phyloP scores from a whole-genome alignment of 2,113 vertebrate species.

The Rhabdomys dilectus region DNA sequence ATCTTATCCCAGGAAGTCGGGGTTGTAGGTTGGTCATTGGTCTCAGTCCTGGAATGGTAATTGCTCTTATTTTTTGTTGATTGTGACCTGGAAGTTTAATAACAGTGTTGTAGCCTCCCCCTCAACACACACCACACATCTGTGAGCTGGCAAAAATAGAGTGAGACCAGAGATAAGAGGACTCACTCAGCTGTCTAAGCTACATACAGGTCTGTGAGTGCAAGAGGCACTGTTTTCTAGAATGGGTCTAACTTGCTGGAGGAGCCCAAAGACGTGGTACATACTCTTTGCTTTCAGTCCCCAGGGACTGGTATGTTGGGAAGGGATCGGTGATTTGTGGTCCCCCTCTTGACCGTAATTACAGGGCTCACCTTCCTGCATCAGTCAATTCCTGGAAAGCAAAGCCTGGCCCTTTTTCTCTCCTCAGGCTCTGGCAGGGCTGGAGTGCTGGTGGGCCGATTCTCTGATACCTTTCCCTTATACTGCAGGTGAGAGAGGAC shows the following conservation, averaged over 20 bases:
- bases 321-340: not conserved
- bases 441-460: not conserved
- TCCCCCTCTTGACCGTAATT: not conserved
- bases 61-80: not conserved
- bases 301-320: not conserved
- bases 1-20: not conserved
- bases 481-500: not conserved
- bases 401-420: not conserved
- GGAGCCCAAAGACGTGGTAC: not conserved
- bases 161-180: not conserved
- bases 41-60: not conserved
- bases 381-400: slow-evolving; percentile 62
- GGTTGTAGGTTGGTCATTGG: not conserved
- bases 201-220: not conserved
- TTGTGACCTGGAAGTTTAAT: not conserved
- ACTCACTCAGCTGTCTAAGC: not conserved
- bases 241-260: not conserved
- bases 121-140: not conserved
- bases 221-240: not conserved
- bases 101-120: not conserved
- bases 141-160: not conserved
- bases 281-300: rapidly evolving
- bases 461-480: not conserved
- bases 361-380: not conserved
- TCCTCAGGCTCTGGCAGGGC: not conserved